phyloP scores from a whole-genome alignment of 2,888 invertebrate genomes.

The Abscondita cerata region DNA sequence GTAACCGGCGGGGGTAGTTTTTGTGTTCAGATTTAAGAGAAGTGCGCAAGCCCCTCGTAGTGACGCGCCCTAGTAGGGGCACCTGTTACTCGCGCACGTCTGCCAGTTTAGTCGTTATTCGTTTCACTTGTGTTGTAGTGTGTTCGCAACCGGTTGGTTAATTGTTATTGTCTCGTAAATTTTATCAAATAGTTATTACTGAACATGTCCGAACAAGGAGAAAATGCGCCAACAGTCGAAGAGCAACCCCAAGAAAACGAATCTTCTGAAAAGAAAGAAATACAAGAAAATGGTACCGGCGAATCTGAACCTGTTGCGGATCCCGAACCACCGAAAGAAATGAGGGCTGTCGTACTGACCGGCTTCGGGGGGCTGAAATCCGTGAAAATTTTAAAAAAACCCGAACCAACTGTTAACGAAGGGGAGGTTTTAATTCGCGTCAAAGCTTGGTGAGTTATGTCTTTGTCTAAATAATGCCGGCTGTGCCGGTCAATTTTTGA shows the following conservation, averaged over 20 bases:
- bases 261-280: constrained; percentile 46
- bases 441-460: constrained; percentile 80
- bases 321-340: constrained; percentile 74
- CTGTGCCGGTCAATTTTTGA: no score
- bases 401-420: constrained; percentile 74
- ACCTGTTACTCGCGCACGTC: constrained; percentile 50
- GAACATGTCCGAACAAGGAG: constrained; percentile 49
- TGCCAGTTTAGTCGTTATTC: constrained; percentile 5
- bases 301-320: constrained; percentile 55
- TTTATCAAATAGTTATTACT: constrained; percentile 9
- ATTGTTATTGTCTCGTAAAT: constrained; percentile 25
- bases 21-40: constrained; percentile 11
- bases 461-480: neutral
- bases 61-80: constrained; percentile 54
- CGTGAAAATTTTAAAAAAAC: constrained; percentile 82
- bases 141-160: constrained; percentile 33
- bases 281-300: constrained; percentile 59
- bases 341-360: constrained; percentile 83
- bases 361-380: constrained; percentile 87
- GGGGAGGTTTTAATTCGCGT: constrained; percentile 84
- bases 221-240: constrained; percentile 43
- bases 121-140: constrained; percentile 13
- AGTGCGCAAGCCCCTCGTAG: constrained; percentile 48
- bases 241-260: constrained; percentile 42
- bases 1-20: constrained; percentile 16